phyloP scores from a whole-genome alignment of 2,797 vertebrate species.

The Okamejei kenojei region DNA sequence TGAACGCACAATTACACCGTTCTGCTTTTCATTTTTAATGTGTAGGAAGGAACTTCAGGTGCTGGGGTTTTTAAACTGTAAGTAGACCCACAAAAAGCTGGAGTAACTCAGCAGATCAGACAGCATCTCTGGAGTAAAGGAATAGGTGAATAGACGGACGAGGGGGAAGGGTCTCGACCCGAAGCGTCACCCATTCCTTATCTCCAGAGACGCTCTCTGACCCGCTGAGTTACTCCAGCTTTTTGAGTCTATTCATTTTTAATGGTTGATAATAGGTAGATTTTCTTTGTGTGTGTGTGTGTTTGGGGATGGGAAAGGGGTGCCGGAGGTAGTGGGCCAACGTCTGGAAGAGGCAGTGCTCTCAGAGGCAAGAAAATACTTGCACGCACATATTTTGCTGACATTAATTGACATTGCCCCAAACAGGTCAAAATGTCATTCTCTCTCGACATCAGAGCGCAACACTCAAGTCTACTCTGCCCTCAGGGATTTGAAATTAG shows the following conservation, averaged over 20 bases:
- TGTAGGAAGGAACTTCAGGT: no score
- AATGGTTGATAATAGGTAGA: background rate
- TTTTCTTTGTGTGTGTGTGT: background rate
- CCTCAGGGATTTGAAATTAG: constrained; percentile 36
- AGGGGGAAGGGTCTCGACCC: no score
- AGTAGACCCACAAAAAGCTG: no score
- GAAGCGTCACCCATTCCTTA: no score
- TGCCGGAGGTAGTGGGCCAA: background rate
- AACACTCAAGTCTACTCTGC: constrained; percentile 31
- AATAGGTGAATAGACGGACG: no score
- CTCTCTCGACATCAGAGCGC: constrained; percentile 32
- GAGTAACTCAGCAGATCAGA: no score
- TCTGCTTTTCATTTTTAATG: background rate
- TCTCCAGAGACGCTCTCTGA: no score
- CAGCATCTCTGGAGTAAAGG: no score
- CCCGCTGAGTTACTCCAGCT: no score
- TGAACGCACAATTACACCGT: background rate
- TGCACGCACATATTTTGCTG: constrained; percentile 30
- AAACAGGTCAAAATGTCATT: constrained; percentile 37
- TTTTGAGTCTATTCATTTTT: background rate
- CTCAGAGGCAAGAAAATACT: constrained; percentile 11
- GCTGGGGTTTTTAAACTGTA: no score
- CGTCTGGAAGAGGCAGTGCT: background rate
- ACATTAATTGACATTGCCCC: constrained; percentile 37
- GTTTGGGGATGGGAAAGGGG: no score